Percentiles rank a stretch among this genome's conserved stretches.
phyloP scores from a whole-genome alignment of 2,888 invertebrate genomes.

The Prosapia bicincta region DNA sequence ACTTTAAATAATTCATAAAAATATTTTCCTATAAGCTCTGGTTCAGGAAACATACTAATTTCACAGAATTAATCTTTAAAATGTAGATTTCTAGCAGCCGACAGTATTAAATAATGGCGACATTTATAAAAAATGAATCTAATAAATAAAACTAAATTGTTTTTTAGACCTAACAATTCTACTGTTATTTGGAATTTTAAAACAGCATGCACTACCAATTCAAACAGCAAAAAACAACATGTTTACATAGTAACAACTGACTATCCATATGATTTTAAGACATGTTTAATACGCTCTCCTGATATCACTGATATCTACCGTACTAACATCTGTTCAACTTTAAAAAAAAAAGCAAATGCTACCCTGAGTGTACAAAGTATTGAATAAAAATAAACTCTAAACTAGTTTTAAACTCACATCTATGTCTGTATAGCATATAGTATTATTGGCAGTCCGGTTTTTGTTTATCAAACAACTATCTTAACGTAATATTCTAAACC shows the following conservation, averaged over 20 bases:
- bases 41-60: constrained; percentile 46
- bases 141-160: not conserved
- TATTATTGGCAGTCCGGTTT: too few relatives aligned
- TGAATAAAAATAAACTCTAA: too few relatives aligned
- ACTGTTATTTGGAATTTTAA: not conserved
- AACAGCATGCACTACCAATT: not conserved
- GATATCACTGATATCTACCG: not conserved
- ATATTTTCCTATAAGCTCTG: constrained; percentile 48
- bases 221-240: not conserved
- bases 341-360: too few relatives aligned
- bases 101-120: not conserved
- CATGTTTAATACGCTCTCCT: not conserved
- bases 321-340: too few relatives aligned
- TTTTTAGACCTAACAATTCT: not conserved
- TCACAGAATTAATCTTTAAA: not conserved
- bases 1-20: constrained; percentile 50
- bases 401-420: too few relatives aligned
- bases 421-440: too few relatives aligned
- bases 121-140: not conserved
- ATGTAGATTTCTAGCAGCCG: not conserved
- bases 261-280: not conserved
- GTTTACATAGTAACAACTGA: not conserved
- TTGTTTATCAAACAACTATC: too few relatives aligned
- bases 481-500: too few relatives aligned
- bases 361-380: too few relatives aligned